Percentiles rank a stretch among this genome's conserved stretches.
Conservation (phyloP, 92 coral and sea anemone species). For the Umimayanthus kanabou region DNA sequence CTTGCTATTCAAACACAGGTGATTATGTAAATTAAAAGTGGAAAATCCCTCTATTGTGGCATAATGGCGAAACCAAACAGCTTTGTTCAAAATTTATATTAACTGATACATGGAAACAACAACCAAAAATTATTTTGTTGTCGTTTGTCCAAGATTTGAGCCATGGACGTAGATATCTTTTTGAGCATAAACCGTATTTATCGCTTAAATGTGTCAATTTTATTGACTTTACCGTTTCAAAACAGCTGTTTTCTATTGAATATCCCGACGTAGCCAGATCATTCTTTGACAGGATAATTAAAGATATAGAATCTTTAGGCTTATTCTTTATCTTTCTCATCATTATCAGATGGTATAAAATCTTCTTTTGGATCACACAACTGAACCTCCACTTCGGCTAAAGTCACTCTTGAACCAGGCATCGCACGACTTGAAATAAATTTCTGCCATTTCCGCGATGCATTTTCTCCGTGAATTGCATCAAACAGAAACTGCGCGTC, state of each 20-base stretch:
- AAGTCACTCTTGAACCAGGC: conserved; percentile 51
- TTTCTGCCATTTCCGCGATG: conserved; percentile 38
- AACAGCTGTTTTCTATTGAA: conserved; percentile 2
- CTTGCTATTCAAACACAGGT: conserved; percentile 30
- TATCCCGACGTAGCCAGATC: not conserved
- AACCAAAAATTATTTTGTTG: not conserved
- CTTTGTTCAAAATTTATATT: not conserved
- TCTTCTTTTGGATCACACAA: conserved; percentile 48
- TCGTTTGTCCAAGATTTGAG: not conserved
- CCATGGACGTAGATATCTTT: not conserved
- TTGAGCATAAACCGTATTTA: not conserved
- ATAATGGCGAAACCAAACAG: not conserved
- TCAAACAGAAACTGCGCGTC: conserved; percentile 54
- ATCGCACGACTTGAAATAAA: conserved; percentile 52
- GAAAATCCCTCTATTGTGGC: not conserved
- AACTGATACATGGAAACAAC: not conserved
- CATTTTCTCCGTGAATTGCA: conserved; percentile 57
- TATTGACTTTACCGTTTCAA: conserved; percentile 28
- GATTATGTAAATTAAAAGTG: conserved; percentile 11
- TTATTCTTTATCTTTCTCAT: not conserved
- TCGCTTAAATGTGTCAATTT: not conserved
- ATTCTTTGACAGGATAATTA: not conserved
- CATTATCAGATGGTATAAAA: conserved; percentile 7
- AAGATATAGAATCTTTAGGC: not conserved
- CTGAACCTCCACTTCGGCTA: conserved; percentile 57